Evolutionary conservation across 2,888 invertebrate species (phyloP).

Genomic region (Papilio protenor): DNA sequence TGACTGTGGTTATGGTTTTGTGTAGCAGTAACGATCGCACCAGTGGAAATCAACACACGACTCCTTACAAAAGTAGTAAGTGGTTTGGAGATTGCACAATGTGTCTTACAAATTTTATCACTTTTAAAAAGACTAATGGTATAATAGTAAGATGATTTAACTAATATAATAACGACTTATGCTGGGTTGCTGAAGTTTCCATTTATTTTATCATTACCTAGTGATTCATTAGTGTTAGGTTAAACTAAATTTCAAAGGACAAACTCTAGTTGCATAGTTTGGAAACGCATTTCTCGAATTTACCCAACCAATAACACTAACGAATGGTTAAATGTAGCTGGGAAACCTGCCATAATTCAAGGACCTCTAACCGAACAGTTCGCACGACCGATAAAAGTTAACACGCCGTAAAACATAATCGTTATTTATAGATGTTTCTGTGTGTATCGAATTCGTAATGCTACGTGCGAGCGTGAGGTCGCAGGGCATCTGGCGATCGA

Average conservation of each 20-base stretch:
- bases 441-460: constrained; percentile 58
- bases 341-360: too few species aligned
- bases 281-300: too few species aligned
- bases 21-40: background rate
- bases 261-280: too few species aligned
- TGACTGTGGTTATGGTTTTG: too few species aligned
- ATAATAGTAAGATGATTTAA: background rate
- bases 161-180: background rate
- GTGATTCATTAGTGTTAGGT: too few species aligned
- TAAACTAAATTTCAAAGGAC: too few species aligned
- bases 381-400: constrained; percentile 57
- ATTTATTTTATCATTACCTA: too few species aligned
- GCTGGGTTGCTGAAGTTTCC: too few species aligned
- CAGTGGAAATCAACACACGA: background rate
- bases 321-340: too few species aligned
- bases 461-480: constrained; percentile 72
- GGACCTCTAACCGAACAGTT: constrained; percentile 5
- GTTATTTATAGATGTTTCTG: constrained; percentile 64
- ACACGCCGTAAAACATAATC: constrained; percentile 65
- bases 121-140: background rate
- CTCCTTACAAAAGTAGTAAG: background rate
- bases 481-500: constrained; percentile 79
- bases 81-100: background rate
- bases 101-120: background rate
- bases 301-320: too few species aligned